Conservation (phyloP, 30 jellyfish, hydroid and myxozoan species). For the Aurelia coerulea region DNA sequence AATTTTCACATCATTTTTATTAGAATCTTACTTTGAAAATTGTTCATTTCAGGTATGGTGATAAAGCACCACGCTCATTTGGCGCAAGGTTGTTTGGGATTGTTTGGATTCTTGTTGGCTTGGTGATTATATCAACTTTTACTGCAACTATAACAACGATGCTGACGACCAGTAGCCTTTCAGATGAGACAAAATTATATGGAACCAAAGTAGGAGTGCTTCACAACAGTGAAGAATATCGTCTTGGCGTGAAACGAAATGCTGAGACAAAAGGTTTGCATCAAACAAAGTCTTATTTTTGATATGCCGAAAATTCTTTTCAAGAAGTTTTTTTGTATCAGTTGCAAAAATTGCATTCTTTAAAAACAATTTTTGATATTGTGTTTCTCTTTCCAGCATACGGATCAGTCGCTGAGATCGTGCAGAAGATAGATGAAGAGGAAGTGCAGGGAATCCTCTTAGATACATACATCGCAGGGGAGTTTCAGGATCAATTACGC, state of each 20-base stretch:
- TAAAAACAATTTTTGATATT: too few relatives aligned
- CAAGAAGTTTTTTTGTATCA: too few relatives aligned
- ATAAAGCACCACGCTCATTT: slow-evolving; percentile 92
- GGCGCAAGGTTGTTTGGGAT: slow-evolving; percentile 87
- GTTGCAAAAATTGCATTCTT: too few relatives aligned
- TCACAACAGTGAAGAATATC: slow-evolving; percentile 89
- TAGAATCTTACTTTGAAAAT: too few relatives aligned
- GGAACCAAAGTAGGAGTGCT: slow-evolving; percentile 98
- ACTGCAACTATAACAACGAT: slow-evolving; percentile 95
- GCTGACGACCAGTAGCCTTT: slow-evolving; percentile 86
- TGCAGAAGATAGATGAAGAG: slow-evolving; percentile 58
- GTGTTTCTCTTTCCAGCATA: slow-evolving; percentile 58
- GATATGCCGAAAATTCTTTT: too few relatives aligned
- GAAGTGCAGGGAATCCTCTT: slow-evolving; percentile 91
- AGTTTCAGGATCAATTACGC: slow-evolving; percentile 78
- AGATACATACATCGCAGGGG: slow-evolving; percentile 99
- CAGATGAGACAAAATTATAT: slow-evolving; percentile 77
- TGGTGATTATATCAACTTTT: slow-evolving; percentile 91
- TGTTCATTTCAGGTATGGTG: slow-evolving; percentile 75
- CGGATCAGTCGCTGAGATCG: slow-evolving; percentile 82
- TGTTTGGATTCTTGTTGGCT: slow-evolving; percentile 89
- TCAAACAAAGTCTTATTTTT: too few relatives aligned
- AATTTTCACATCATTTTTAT: too few relatives aligned
- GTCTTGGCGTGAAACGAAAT: slow-evolving; percentile 93
- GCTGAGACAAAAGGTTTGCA: slow-evolving; percentile 86